A percentile compares a stretch with the other conserved stretches of the same genome.
Conservation (phyloP, 2,113 vertebrate species). For the Varanus salvator region DNA sequence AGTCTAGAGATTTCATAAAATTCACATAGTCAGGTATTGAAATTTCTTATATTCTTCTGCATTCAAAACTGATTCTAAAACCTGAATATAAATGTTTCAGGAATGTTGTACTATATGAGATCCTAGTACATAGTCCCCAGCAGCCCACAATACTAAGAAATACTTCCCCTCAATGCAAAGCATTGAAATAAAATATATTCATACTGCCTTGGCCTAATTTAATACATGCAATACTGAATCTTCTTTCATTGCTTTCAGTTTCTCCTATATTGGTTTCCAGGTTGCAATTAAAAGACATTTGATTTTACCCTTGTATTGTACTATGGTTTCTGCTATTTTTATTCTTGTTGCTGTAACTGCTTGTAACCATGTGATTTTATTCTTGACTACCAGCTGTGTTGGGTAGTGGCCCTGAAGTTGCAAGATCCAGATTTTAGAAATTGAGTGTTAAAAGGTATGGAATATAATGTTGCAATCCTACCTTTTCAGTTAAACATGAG, state of each 20-base stretch:
- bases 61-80: too few species aligned
- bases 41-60: background rate
- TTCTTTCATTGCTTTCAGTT: background rate
- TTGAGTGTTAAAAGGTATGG: background rate
- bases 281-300: background rate
- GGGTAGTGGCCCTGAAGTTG: background rate
- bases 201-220: background rate
- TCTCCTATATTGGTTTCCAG: background rate
- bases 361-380: background rate
- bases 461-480: background rate
- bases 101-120: background rate
- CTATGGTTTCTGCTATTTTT: background rate
- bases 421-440: background rate
- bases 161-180: background rate
- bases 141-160: background rate
- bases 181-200: background rate
- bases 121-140: too few species aligned
- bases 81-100: background rate
- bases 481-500: background rate
- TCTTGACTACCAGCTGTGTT: background rate
- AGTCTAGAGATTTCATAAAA: background rate
- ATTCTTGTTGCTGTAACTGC: background rate
- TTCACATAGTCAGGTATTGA: background rate
- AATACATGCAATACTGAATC: background rate
- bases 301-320: background rate